Base-by-base conservation (phyloP, 2,113 vertebrate species). In the Noctilio leporinus region DNA sequence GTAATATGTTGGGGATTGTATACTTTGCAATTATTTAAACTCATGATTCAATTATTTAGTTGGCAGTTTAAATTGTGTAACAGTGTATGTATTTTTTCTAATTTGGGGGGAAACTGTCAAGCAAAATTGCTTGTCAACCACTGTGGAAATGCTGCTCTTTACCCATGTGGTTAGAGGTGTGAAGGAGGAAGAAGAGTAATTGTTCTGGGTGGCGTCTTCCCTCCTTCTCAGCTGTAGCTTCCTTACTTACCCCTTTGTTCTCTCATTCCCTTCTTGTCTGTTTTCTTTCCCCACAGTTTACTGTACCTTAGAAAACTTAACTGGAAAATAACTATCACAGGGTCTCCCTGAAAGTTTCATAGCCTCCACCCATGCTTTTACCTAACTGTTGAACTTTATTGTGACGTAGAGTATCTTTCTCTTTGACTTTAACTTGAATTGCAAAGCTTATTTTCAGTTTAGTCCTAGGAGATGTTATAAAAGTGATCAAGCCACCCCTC, bases 401-500 rank as follows among this genome's bases (percentile, higher is more conserved):
- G 3, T 67, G 35, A 14, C 22, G 4, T 73, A 77, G 22, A 57
- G 26, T 22, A 7, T 7, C 9, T 24, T 5, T 49, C 45, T 93
- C 22, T 5, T 77, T 59, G 45, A 78, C 2, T 3, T 81, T 87
- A 75, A 73, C n/a, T 78, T 69, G 2, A 83, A 73, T 64, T 64
- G 77, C 2, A 73, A 73, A 49, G 12, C 17, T 20, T 4, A 33
- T 57, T 92, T 93, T 72, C 45, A 93, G 83, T 33, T 89, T 82
- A 84, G 12, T 40, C 3, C 5, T 72, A 43, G 15, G 20, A 91
- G 7, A 80, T 59, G 12, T 65, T 57, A 57, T 72, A 65, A 51
- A 84, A 86, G 30, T 38, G 59, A 22, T 7, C 11, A 45, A 72
- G 1, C 1, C 7, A 7, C 10, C 0, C 10, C 3, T 62, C 59